phyloP scores from a whole-genome alignment of 2,113 vertebrate species.

The Rhinopomastus cyanomelas region DNA sequence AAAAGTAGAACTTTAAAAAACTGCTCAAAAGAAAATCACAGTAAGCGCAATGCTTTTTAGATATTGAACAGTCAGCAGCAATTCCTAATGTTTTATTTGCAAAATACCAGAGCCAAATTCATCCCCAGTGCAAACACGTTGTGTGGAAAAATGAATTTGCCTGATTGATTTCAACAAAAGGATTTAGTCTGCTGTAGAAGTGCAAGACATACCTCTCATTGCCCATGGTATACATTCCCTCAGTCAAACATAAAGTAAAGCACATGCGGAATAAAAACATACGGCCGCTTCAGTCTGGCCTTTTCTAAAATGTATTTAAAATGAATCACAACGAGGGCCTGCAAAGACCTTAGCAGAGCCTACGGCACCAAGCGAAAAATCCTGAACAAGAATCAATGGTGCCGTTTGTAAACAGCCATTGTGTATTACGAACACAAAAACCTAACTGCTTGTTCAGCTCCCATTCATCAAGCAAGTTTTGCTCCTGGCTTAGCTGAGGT shows the following conservation, averaged over 20 bases:
- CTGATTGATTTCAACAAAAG: conserved; percentile 6
- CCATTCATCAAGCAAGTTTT: conserved; percentile 58
- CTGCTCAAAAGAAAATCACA: background rate
- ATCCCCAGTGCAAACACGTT: background rate
- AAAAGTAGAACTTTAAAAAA: background rate
- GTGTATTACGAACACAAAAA: conserved; percentile 30
- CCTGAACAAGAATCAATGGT: background rate
- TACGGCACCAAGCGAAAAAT: background rate
- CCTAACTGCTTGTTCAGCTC: conserved; percentile 24
- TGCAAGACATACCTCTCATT: background rate
- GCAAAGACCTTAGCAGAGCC: background rate
- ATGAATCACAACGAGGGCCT: background rate
- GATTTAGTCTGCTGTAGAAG: background rate
- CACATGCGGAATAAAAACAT: background rate
- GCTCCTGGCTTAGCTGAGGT: conserved; percentile 56
- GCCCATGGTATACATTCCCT: background rate
- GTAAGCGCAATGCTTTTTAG: background rate
- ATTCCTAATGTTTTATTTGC: background rate
- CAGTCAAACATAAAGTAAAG: background rate
- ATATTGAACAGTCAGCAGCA: background rate
- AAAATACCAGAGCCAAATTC: background rate
- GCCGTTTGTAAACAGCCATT: background rate
- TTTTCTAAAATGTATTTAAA: background rate
- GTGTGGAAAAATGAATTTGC: background rate
- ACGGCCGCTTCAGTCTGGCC: background rate